Percentiles rank a stretch among this genome's conserved stretches.
Conservation (phyloP, 92 coral and sea anemone genomes). For the Nematostella vectensis region DNA sequence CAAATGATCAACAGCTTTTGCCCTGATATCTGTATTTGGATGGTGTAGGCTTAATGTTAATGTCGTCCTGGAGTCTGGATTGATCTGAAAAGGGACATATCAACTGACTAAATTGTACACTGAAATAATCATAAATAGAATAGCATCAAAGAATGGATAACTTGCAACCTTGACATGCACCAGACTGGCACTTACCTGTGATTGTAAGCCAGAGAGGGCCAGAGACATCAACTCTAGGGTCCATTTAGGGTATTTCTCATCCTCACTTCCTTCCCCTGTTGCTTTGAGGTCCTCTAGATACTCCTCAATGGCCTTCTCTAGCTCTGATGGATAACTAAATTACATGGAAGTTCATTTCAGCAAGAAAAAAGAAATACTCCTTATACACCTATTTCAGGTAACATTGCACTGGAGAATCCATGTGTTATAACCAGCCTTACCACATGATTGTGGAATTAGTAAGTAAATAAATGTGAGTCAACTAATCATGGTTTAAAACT, state of each 20-base stretch:
- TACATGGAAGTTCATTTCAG: neutral
- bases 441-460: too few species aligned
- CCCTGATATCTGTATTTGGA: constrained; percentile 81
- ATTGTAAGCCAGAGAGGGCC: constrained; percentile 68
- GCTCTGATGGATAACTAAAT: constrained; percentile 68
- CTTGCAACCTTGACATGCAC: too few species aligned
- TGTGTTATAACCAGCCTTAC: too few species aligned
- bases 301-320: constrained; percentile 71
- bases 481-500: too few species aligned
- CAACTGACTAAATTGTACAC: too few species aligned
- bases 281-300: constrained; percentile 43
- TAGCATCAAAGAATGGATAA: too few species aligned
- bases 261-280: constrained; percentile 18
- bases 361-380: neutral
- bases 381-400: too few species aligned
- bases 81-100: constrained; percentile 54
- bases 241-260: constrained; percentile 33
- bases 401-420: too few species aligned
- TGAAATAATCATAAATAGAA: too few species aligned
- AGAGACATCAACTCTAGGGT: constrained; percentile 76
- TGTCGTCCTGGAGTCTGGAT: constrained; percentile 82
- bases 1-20: constrained; percentile 72
- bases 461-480: too few species aligned
- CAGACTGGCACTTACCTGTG: constrained; percentile 57
- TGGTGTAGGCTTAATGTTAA: constrained; percentile 85